phyloP scores from a whole-genome alignment of 1,140 invertebrate genomes.

The Chlorops oryzae region DNA sequence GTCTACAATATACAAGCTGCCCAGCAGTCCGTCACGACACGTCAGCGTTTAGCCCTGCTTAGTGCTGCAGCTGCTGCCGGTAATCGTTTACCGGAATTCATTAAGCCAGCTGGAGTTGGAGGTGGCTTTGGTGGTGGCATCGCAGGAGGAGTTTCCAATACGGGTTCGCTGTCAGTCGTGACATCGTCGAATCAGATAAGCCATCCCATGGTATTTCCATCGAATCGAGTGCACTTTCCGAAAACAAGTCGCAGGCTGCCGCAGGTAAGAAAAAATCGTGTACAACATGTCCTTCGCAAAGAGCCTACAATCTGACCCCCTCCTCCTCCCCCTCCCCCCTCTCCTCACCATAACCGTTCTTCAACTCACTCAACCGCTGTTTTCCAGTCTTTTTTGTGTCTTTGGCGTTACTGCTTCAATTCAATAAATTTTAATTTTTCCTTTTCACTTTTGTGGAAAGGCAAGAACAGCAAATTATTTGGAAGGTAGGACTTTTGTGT shows the following conservation, averaged over 20 bases:
- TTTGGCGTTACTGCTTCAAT: too few species aligned
- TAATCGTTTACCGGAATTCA: slow-evolving; percentile 6
- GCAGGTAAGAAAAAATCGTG: too few species aligned
- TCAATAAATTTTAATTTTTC: too few species aligned
- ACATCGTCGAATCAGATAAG: slow-evolving; percentile 35
- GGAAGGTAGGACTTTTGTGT: too few species aligned
- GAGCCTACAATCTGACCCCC: too few species aligned
- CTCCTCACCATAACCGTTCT: too few species aligned
- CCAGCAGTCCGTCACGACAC: slow-evolving; percentile 38
- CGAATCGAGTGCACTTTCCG: slow-evolving; percentile 50
- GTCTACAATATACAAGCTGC: slow-evolving; percentile 63
- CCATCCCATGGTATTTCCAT: slow-evolving; percentile 48
- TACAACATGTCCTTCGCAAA: slow-evolving; percentile 41
- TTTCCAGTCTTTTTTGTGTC: too few species aligned
- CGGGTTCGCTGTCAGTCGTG: slow-evolving; percentile 19
- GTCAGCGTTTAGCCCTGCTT: slow-evolving; percentile 28
- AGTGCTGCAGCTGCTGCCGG: slow-evolving; percentile 20
- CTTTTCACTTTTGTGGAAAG: too few species aligned
- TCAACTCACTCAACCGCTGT: too few species aligned
- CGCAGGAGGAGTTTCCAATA: not conserved
- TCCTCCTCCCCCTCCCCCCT: too few species aligned
- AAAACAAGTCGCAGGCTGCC: slow-evolving; percentile 53
- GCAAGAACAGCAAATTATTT: too few species aligned
- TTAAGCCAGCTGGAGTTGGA: slow-evolving; percentile 3
- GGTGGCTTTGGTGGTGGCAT: not conserved